Conservation (phyloP, 2,797 vertebrate genomes). For the Carapus acus region DNA sequence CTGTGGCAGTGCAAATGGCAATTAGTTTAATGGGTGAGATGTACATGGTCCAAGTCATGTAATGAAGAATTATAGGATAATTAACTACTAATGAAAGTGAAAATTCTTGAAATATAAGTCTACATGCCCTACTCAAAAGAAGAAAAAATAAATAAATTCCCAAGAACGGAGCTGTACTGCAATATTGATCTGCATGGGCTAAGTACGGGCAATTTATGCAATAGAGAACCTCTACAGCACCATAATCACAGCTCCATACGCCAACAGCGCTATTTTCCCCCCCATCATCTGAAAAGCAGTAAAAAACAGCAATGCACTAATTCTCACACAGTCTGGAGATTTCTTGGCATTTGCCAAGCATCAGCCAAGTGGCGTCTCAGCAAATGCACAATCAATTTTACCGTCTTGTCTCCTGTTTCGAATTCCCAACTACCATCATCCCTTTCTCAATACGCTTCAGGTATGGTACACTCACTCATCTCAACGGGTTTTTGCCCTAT, state of each 20-base stretch:
- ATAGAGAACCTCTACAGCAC: constrained; percentile 36
- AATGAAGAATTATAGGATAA: constrained; percentile 2
- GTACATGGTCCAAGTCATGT: constrained; percentile 5
- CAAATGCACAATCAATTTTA: constrained; percentile 62
- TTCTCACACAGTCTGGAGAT: constrained; percentile 20
- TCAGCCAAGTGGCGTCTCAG: constrained; percentile 36
- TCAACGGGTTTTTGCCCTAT: constrained; percentile 55
- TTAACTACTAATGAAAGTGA: constrained; percentile 37
- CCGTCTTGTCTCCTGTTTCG: constrained; percentile 51
- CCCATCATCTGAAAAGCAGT: constrained; percentile 35
- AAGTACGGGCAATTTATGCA: constrained; percentile 47
- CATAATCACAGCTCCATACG: constrained; percentile 38
- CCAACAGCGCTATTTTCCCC: constrained; percentile 42
- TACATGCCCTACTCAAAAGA: constrained; percentile 15
- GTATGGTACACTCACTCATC: constrained; percentile 30
- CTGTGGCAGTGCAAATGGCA: constrained; percentile 15
- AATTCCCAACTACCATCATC: constrained; percentile 31
- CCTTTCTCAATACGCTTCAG: constrained; percentile 40
- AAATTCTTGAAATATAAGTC: constrained; percentile 24
- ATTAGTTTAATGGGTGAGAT: constrained; percentile 2
- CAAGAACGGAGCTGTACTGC: constrained; percentile 21
- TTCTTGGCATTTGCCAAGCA: constrained; percentile 56
- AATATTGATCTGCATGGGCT: constrained; percentile 44
- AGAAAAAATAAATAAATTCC: constrained; percentile 26
- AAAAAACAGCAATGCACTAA: constrained; percentile 15